Evolutionary conservation across 35 echinoderm and acorn worm species (phyloP).

Genomic region (Amphiura filiformis): DNA sequence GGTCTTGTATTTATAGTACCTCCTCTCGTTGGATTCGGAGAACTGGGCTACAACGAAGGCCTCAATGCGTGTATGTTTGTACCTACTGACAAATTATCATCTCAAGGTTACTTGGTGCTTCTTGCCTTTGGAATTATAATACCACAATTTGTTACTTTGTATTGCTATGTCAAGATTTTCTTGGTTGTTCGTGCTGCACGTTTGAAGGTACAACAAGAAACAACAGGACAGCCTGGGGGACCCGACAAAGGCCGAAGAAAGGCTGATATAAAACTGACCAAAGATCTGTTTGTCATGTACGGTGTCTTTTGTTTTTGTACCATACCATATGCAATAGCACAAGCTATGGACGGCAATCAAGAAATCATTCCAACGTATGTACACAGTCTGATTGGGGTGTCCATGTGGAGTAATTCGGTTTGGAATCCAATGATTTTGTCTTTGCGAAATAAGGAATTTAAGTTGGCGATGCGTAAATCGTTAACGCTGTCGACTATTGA

Average conservation of each 20-base stretch:
- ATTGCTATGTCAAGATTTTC: background rate
- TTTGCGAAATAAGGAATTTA: background rate
- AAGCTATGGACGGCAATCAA: background rate
- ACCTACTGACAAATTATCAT: background rate
- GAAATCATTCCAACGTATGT: background rate
- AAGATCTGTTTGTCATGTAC: background rate
- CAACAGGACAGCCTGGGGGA: background rate
- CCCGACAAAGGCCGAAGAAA: too few species aligned
- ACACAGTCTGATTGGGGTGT: background rate
- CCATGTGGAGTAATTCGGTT: background rate
- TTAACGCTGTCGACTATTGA: background rate
- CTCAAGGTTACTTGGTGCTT: background rate
- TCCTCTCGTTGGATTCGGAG: background rate
- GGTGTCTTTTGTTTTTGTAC: conserved; percentile 4
- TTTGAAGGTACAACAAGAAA: background rate
- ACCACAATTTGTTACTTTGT: background rate
- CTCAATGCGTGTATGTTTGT: background rate
- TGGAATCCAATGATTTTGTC: background rate
- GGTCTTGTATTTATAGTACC: background rate
- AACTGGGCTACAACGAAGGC: background rate
- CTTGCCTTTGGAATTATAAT: background rate
- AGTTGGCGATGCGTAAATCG: background rate
- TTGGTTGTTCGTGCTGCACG: background rate
- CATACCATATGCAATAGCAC: background rate
- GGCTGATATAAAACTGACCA: background rate